These are phyloP conservation scores for Thymallus thymallus DNA, from an alignment of 2,113 vertebrate genomes.

Conservation along the genomic window DNA sequence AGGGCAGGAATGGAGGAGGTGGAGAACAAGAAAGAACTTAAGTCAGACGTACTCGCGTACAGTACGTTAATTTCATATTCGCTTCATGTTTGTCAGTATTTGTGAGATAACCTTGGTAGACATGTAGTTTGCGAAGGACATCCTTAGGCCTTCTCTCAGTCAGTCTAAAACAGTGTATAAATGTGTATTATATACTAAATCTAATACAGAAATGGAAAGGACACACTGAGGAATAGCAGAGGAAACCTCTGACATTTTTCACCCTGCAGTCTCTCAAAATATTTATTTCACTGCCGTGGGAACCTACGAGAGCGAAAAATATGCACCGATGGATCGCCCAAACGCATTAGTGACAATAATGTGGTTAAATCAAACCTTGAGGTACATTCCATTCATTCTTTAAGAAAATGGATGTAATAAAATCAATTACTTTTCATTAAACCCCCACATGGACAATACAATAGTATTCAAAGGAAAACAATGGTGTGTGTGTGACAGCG, in stretches of 20 bases:
- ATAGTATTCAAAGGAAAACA: background rate
- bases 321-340: conserved; percentile 15
- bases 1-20: too few species aligned
- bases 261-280: too few species aligned
- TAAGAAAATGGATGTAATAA: background rate
- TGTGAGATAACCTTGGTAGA: background rate
- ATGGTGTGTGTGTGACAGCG: background rate
- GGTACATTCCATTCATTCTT: background rate
- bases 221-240: background rate
- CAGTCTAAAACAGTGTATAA: too few species aligned
- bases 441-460: background rate
- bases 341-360: background rate
- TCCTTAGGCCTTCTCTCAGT: too few species aligned
- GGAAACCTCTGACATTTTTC: background rate
- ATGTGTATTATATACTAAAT: too few species aligned
- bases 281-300: too few species aligned
- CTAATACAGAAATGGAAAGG: background rate
- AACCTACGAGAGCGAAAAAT: background rate
- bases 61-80: background rate
- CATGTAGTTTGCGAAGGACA: background rate
- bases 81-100: background rate
- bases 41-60: background rate
- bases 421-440: background rate
- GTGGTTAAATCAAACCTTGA: background rate
- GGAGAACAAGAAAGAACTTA: background rate